Percentiles rank a stretch among this genome's conserved stretches.
Evolutionary conservation across 37 sponge, comb jelly and placozoan species (phyloP).

Genomic region (Crambe crambe): DNA sequence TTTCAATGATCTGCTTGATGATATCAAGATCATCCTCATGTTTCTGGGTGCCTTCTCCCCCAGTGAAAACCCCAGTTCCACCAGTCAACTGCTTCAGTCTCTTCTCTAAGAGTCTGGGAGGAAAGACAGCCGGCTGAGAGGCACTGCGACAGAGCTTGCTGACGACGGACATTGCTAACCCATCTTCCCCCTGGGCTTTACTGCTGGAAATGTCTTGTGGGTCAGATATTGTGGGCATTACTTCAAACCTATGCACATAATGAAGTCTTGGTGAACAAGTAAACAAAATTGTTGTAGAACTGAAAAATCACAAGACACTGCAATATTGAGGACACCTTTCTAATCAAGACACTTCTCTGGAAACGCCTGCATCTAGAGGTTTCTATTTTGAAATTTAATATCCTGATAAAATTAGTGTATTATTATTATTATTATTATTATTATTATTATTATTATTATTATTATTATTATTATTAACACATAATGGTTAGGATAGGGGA

Average conservation of each 20-base stretch:
- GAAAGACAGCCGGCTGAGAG: slow-evolving; percentile 52
- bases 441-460: no score
- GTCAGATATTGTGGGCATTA: slow-evolving; percentile 15
- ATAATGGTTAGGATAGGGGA: no score
- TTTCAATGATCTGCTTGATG: slow-evolving; percentile 59
- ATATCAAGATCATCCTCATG: slow-evolving; percentile 68
- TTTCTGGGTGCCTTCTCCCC: not conserved
- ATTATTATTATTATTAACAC: no score
- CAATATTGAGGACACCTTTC: no score
- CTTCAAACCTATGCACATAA: slow-evolving; percentile 7
- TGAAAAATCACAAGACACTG: no score
- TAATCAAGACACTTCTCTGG: no score
- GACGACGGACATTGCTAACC: not conserved
- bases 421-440: no score
- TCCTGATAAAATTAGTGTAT: no score
- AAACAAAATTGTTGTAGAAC: no score
- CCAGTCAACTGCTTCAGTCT: slow-evolving; percentile 10
- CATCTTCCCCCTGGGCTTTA: not conserved
- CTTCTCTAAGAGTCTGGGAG: slow-evolving; percentile 10
- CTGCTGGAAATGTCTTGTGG: slow-evolving; percentile 17
- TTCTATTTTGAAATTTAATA: no score
- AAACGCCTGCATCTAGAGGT: no score
- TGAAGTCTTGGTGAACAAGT: not conserved
- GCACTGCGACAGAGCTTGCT: slow-evolving; percentile 25
- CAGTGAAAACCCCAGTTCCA: not conserved